A percentile compares a stretch with the other conserved stretches of the same genome.
Conservation (phyloP, 2,797 vertebrate genomes). For the Botia almorhae region DNA sequence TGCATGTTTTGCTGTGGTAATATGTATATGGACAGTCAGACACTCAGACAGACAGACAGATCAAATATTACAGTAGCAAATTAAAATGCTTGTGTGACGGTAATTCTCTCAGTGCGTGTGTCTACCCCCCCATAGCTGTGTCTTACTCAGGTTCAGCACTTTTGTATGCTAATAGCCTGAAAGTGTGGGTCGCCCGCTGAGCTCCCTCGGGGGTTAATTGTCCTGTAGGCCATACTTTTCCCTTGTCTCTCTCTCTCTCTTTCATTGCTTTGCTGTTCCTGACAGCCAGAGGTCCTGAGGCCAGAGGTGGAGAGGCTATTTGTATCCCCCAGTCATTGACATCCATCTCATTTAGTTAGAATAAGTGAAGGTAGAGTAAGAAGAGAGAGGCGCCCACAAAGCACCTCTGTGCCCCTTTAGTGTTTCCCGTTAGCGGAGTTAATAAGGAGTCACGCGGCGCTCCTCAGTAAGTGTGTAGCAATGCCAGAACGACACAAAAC, state of each 20-base stretch:
- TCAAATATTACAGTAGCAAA: not conserved
- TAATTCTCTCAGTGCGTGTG: not conserved
- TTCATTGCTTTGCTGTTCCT: not conserved
- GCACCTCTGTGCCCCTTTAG: slow-evolving; percentile 33
- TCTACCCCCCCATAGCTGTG: not conserved
- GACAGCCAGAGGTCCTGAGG: slow-evolving; percentile 23
- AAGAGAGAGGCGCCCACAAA: not conserved
- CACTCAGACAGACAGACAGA: not conserved
- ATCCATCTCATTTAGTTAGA: slow-evolving; percentile 60
- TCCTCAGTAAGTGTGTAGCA: slow-evolving; percentile 23
- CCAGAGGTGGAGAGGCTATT: slow-evolving; percentile 44
- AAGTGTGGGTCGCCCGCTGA: slow-evolving; percentile 64
- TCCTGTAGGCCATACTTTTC: slow-evolving; percentile 58
- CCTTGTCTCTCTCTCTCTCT: not conserved
- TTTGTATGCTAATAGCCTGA: slow-evolving; percentile 52
- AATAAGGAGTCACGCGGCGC: slow-evolving; percentile 55
- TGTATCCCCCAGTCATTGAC: slow-evolving; percentile 48
- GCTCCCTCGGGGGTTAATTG: slow-evolving; percentile 72
- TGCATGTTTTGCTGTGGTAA: not conserved
- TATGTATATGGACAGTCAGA: not conserved
- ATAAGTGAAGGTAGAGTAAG: slow-evolving; percentile 11
- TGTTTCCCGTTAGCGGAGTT: slow-evolving; percentile 42
- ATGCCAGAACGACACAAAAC: slow-evolving; percentile 5
- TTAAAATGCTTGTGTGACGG: not conserved
- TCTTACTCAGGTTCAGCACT: slow-evolving; percentile 33